A percentile compares a stretch with the other conserved stretches of the same genome.
phyloP scores from a whole-genome alignment of 1,140 invertebrate species.

The Papilio polyxenes region DNA sequence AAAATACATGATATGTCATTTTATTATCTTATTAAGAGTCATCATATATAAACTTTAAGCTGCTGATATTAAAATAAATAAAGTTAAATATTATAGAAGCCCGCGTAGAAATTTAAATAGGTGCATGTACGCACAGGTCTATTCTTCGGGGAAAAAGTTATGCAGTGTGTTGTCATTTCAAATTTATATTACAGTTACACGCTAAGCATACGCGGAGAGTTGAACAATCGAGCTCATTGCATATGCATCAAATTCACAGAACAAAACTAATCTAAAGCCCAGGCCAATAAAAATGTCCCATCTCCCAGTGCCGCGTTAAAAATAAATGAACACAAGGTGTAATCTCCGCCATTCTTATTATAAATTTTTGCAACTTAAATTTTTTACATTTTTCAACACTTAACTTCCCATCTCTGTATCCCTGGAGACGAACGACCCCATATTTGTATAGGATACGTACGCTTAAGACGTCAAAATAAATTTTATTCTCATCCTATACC shows the following conservation, averaged over 20 bases:
- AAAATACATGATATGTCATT: too few relatives aligned
- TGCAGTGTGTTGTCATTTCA: slow-evolving; percentile 56
- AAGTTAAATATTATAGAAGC: not conserved
- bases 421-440: slow-evolving; percentile 58
- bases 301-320: slow-evolving; percentile 70
- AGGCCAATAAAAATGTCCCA: slow-evolving; percentile 78
- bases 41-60: too few relatives aligned
- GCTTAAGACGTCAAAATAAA: slow-evolving; percentile 24
- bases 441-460: slow-evolving; percentile 59
- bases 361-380: slow-evolving; percentile 76
- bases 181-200: slow-evolving; percentile 69
- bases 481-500: not conserved
- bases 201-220: slow-evolving; percentile 61
- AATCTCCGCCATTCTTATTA: slow-evolving; percentile 77
- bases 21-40: too few relatives aligned
- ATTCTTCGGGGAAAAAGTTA: slow-evolving; percentile 45
- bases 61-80: not conserved
- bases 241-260: slow-evolving; percentile 80
- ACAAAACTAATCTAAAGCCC: slow-evolving; percentile 78
- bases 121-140: not conserved
- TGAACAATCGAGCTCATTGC: slow-evolving; percentile 79
- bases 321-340: slow-evolving; percentile 78
- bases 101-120: slow-evolving; percentile 2
- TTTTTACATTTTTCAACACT: slow-evolving; percentile 72
- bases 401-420: slow-evolving; percentile 52